Conservation (phyloP, 2,888 invertebrate species). For the Sialis fuliginosa region DNA sequence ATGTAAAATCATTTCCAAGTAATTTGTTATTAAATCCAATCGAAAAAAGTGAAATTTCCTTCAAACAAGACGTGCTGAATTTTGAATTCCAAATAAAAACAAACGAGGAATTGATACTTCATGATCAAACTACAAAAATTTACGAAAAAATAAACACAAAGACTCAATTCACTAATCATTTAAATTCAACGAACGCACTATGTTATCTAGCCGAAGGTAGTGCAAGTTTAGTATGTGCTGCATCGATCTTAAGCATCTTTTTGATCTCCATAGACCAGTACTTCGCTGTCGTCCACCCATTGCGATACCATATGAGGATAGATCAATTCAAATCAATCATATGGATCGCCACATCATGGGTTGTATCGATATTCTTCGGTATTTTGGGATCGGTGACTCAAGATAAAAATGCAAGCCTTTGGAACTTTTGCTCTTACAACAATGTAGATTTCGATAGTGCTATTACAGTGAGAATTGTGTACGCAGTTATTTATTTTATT, state of each 20-base stretch:
- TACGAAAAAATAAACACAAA: neutral
- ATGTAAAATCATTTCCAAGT: neutral
- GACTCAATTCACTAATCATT: neutral
- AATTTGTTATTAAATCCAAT: neutral
- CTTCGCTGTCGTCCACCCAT: slow-evolving; percentile 44
- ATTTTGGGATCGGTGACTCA: slow-evolving; percentile 28
- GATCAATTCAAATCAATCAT: slow-evolving; percentile 30
- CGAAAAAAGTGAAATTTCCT: neutral
- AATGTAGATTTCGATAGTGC: slow-evolving; percentile 9
- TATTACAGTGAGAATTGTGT: slow-evolving; percentile 25
- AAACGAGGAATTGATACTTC: neutral
- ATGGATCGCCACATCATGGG: slow-evolving; percentile 30
- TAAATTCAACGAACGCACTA: slow-evolving; percentile 9
- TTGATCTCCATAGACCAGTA: slow-evolving; percentile 47
- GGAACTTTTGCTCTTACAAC: slow-evolving; percentile 22
- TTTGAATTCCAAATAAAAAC: no score
- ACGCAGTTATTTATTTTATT: slow-evolving; percentile 26
- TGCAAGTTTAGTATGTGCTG: slow-evolving; percentile 36
- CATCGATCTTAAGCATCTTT: slow-evolving; percentile 41
- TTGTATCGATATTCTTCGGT: slow-evolving; percentile 26
- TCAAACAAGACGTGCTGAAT: neutral
- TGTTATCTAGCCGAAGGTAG: slow-evolving; percentile 38
- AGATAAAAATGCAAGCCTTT: slow-evolving; percentile 23
- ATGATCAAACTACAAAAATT: neutral
- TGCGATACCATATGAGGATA: slow-evolving; percentile 40